These are phyloP conservation scores for Mormyrus lacerda DNA, from an alignment of 2,113 vertebrate species.

Conservation along the genomic window DNA sequence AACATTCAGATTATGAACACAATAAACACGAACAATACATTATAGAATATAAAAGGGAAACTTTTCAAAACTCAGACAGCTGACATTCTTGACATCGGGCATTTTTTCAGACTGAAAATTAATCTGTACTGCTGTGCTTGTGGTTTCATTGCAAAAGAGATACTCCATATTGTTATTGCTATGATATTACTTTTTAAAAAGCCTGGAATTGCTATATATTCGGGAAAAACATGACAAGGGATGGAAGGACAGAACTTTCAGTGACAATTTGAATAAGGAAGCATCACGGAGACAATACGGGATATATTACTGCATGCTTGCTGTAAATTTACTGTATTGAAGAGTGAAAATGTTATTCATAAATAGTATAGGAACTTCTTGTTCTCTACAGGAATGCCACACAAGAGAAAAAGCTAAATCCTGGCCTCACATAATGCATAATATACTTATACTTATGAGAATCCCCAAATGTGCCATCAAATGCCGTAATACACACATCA, in stretches of 20 bases:
- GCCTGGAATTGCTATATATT: neutral
- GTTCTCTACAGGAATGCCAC: neutral
- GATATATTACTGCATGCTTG: neutral
- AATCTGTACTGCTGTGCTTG: neutral
- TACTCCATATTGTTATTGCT: neutral
- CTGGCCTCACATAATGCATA: neutral
- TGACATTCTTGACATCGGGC: neutral
- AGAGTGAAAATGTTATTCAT: neutral
- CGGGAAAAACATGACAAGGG: neutral
- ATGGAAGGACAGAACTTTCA: neutral
- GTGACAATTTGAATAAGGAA: neutral
- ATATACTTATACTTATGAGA: neutral
- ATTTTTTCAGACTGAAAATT: neutral
- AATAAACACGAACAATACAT: neutral
- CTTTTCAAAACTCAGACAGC: neutral
- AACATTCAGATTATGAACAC: neutral
- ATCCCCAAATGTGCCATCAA: neutral
- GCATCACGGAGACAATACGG: neutral
- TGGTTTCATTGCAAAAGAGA: neutral
- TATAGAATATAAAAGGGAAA: neutral
- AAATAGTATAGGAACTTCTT: neutral
- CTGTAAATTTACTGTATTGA: neutral
- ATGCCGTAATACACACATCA: neutral
- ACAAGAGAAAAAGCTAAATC: neutral
- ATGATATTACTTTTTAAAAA: neutral